These are phyloP conservation scores for Pomacea canaliculata DNA, from an alignment of 2,888 invertebrate species.

Conservation along the genomic window DNA sequence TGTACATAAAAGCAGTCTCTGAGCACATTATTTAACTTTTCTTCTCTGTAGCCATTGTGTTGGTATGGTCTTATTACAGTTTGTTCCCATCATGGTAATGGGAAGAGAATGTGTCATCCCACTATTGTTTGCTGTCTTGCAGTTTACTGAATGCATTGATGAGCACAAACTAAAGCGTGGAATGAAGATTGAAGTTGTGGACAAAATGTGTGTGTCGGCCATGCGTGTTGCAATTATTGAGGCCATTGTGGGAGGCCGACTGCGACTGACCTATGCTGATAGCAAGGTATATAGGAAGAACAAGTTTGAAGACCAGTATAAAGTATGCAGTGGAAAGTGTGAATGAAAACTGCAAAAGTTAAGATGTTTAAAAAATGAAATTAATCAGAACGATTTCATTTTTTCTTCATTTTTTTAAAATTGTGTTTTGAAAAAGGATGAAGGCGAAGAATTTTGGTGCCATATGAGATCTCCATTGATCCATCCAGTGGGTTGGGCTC, in stretches of 20 bases:
- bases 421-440: background rate
- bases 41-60: no score
- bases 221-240: slow-evolving; percentile 88
- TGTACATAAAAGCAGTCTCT: no score
- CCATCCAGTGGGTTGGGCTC: slow-evolving; percentile 98
- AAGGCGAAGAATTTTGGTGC: slow-evolving; percentile 87
- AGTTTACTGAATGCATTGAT: slow-evolving; percentile 65
- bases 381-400: background rate
- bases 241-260: slow-evolving; percentile 90
- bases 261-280: slow-evolving; percentile 84
- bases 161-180: slow-evolving; percentile 73
- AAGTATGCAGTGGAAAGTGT: background rate
- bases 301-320: background rate
- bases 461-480: slow-evolving; percentile 94
- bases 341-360: background rate
- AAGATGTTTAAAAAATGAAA: no score
- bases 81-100: no score
- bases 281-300: slow-evolving; percentile 70
- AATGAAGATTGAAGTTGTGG: slow-evolving; percentile 91
- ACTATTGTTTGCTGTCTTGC: slow-evolving; percentile 13
- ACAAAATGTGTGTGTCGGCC: slow-evolving; percentile 94
- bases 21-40: no score
- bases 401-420: background rate
- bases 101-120: background rate
- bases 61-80: no score